These are phyloP conservation scores for Caenorhabditis sp. DNA, from an alignment of 2,888 invertebrate species.

Conservation along the genomic window DNA sequence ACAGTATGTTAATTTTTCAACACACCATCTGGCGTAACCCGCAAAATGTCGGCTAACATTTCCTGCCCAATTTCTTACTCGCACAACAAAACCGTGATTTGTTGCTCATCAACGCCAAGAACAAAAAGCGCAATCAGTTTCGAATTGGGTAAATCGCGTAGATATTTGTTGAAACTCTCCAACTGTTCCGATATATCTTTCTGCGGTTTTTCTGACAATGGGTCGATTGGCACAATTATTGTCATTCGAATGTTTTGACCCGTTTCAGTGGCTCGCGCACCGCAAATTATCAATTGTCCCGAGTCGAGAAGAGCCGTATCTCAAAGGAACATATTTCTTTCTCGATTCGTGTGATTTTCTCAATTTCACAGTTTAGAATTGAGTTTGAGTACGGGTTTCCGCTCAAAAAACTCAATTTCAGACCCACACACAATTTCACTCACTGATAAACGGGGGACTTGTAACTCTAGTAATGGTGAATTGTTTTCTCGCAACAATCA, in stretches of 20 bases:
- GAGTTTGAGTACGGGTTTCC: background rate
- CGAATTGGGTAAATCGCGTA: background rate
- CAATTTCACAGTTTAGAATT: too few species aligned
- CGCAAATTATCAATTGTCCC: conserved; percentile 22
- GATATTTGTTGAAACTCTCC: conserved; percentile 5
- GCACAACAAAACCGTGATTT: conserved; percentile 18
- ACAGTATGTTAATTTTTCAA: too few species aligned
- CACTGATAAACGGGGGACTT: conserved; percentile 27
- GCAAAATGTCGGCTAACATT: too few species aligned
- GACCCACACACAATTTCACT: conserved; percentile 1
- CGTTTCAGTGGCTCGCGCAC: conserved; percentile 7
- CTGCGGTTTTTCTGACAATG: background rate
- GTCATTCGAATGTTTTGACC: background rate
- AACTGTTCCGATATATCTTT: background rate
- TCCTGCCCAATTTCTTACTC: background rate
- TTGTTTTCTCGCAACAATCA: conserved; percentile 6
- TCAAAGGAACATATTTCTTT: background rate
- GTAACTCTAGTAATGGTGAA: conserved; percentile 15
- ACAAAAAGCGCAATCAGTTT: conserved; percentile 1
- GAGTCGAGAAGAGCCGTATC: conserved; percentile 17
- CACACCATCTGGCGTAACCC: too few species aligned
- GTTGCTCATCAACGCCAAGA: conserved; percentile 10
- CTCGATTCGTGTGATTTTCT: background rate
- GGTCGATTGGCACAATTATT: background rate
- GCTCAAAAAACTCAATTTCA: too few species aligned